Base-by-base conservation (phyloP, 2,888 invertebrate species). In the Drosophila paramelanica region DNA sequence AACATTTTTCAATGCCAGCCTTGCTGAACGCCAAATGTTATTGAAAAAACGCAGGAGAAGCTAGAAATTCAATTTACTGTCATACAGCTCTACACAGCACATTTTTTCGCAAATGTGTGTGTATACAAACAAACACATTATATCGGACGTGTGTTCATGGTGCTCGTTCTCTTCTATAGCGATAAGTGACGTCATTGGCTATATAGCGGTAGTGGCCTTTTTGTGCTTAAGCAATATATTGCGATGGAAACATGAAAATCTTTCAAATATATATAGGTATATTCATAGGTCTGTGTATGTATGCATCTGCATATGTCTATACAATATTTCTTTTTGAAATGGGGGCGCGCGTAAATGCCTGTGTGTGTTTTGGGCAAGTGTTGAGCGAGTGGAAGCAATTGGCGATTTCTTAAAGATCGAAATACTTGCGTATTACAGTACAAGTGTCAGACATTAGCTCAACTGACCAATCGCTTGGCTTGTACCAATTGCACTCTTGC, bases 1-100 rank as follows among this genome's bases (percentile, higher is more conserved):
- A 68, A 77, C 69, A 71, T 76, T 80, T 80, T 82, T 80, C 86
- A 76, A 80, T 80, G 86, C 76, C 78, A 80, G 76, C 80, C 82
- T 80, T 78, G 76, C 67, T 65, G 68, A 83, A 68, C 73, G 79
- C 73, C 73, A 83, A 77, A 76, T 82, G 83, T 76, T 83, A 82
- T 85, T 83, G 80, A 80, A 81, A 71, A 52, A 73, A 66, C 76
- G 67, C 67, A 66, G 60, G 61, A 78, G 56, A 69, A 70, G 74
- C 61, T 65, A 61, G 36, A 78, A 74, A 79, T 51, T 78, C 62
- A 76, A 77, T 80, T 80, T 81, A 81, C 83, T 83, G 78, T 57
- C 68, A 60, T 55, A 39, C 42, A 45, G 13, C 27, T 39, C 36
- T 33, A 23, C 2, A 27, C 42, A 38, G 10, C 10, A 57, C 20